These are phyloP conservation scores for Mastacembelus armatus DNA, from an alignment of 2,797 vertebrate genomes.

Conservation along the genomic window DNA sequence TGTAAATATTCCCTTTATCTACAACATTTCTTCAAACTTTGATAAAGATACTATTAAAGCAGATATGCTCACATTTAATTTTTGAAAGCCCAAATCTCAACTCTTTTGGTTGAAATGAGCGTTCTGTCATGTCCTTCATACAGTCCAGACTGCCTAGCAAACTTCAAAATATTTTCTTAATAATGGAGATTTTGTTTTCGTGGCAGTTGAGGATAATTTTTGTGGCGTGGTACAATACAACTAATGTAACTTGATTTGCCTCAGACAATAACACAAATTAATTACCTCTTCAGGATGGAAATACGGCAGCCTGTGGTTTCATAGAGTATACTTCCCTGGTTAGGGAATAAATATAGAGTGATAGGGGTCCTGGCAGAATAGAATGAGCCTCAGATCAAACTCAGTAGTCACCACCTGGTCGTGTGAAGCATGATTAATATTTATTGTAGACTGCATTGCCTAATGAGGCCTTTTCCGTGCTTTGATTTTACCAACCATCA, in stretches of 20 bases:
- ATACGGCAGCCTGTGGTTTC: background rate
- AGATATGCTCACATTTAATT: too few species aligned
- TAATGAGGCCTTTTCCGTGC: constrained; percentile 16
- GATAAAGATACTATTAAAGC: too few species aligned
- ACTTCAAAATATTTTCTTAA: background rate
- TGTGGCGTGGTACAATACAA: background rate
- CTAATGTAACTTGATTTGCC: background rate
- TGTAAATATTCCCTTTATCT: too few species aligned
- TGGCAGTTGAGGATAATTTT: background rate
- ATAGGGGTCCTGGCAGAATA: background rate
- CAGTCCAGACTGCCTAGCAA: too few species aligned
- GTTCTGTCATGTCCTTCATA: too few species aligned
- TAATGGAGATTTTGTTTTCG: background rate
- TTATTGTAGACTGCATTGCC: constrained; percentile 2
- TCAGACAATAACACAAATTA: background rate
- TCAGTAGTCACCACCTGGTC: background rate
- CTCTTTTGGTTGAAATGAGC: too few species aligned
- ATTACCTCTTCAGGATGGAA: background rate
- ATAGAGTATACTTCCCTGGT: background rate
- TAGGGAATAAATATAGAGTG: background rate
- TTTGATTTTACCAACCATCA: background rate
- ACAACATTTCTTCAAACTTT: too few species aligned
- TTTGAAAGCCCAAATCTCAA: too few species aligned
- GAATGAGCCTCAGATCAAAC: background rate
- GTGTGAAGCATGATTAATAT: too few species aligned